Base-by-base conservation (phyloP, 1,140 invertebrate genomes). In the Ceratina calcarata region DNA sequence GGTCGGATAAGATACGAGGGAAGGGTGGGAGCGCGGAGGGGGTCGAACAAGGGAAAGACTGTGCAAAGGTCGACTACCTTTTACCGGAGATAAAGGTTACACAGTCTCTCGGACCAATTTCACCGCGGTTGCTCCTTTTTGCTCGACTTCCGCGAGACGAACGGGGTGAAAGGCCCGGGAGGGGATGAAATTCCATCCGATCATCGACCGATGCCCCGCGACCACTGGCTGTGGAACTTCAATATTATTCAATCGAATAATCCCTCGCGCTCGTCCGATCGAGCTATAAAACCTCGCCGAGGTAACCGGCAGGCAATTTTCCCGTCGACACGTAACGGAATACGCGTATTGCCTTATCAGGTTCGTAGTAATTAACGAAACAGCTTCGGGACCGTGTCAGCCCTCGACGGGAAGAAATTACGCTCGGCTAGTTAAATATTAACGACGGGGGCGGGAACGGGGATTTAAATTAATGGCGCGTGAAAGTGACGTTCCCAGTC, bases 211-310 rank as follows among this genome's bases (percentile, higher is more conserved):
- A 45, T 45, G 37, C 32, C n/a, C 57, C 45, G 61, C 67, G 65
- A 81, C 79, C 79, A 58, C 80, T 68, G 68, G 16, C 68, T 78
- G 53, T 37, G 61, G 75, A 78, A 78, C 76, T 82, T 72, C 75
- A 62, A 82, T 82, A 82, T 82, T 82, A 82, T 82, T 82, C 80
- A 78, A 82, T 82, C 69, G 75, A 82, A 82, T 82, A 82, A 82
- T 82, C 75, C 62, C 32, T 58, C 24, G 32, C 57, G 73, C 78
- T 68, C 22, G 24, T 51, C 45, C 57, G 65, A 69, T 76, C 51
- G 51, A 62, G 15, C 57, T 12, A 6, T 45, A 22, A 57, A 18
- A n/a, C 55, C 55, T 18, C 45, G n/a, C 65, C 2, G 57, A 65
- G 65, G 27, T 4, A 76, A 72, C 62, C 32, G 49, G 7, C 22